phyloP scores from a whole-genome alignment of 2,113 vertebrate genomes.

The Lasiurus cinereus region DNA sequence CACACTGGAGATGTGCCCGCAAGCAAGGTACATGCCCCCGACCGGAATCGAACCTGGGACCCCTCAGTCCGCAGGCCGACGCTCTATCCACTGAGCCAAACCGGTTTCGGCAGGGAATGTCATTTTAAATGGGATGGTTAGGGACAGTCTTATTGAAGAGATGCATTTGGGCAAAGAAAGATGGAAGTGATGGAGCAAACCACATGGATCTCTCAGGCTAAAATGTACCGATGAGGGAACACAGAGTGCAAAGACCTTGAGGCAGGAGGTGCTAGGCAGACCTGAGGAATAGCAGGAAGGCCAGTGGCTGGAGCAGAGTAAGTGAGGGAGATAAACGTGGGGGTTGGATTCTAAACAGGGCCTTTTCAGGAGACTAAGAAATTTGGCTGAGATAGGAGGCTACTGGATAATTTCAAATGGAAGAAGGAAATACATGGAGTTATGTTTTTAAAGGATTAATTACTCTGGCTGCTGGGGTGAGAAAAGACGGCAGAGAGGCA shows the following conservation, averaged over 20 bases:
- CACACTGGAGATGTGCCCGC: no score
- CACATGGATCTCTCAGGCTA: background rate
- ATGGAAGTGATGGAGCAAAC: constrained; percentile 1
- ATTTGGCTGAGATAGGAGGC: background rate
- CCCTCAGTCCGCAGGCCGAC: no score
- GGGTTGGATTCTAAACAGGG: background rate
- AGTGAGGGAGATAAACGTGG: background rate
- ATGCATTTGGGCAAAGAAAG: constrained; percentile 42
- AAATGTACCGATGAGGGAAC: background rate
- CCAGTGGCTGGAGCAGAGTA: background rate
- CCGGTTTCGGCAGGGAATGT: background rate
- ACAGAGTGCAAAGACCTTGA: background rate
- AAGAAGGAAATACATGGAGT: background rate
- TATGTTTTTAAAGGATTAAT: constrained; percentile 8
- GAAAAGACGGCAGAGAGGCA: background rate
- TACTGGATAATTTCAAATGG: background rate
- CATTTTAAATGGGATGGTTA: background rate
- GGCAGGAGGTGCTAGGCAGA: background rate
- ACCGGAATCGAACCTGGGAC: no score
- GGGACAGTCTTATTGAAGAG: constrained; percentile 30
- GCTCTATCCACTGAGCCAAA: no score
- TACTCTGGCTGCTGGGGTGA: background rate
- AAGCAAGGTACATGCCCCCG: no score
- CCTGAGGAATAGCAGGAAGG: background rate
- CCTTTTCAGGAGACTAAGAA: background rate